Conservation (phyloP, 2,888 invertebrate genomes). For the Gymnocheta viridis region DNA sequence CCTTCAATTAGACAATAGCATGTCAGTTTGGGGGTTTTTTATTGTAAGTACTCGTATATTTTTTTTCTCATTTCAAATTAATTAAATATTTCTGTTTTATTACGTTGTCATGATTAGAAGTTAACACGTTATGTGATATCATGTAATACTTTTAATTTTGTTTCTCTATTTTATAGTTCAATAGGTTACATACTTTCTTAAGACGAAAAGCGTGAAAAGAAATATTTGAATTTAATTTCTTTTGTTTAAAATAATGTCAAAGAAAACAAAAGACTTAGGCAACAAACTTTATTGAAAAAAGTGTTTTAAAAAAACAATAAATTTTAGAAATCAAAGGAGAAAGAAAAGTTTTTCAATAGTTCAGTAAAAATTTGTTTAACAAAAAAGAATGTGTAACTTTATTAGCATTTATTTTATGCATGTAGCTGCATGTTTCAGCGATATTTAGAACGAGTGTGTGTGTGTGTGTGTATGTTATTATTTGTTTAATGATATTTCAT, state of each 20-base stretch:
- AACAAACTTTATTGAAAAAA: neutral
- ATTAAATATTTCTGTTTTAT: slow-evolving; percentile 43
- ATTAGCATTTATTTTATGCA: no score
- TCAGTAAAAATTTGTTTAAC: no score
- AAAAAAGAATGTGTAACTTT: no score
- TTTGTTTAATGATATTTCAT: neutral
- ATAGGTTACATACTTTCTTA: slow-evolving; percentile 61
- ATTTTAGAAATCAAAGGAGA: neutral
- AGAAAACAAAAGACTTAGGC: slow-evolving; percentile 44
- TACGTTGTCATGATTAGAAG: slow-evolving; percentile 43
- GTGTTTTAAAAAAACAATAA: neutral
- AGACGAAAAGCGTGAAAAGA: neutral
- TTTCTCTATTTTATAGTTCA: slow-evolving; percentile 44
- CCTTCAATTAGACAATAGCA: slow-evolving; percentile 53
- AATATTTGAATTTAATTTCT: neutral
- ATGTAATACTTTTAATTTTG: slow-evolving; percentile 52
- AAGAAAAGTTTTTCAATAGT: neutral
- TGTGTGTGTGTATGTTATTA: no score
- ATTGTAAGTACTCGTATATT: neutral
- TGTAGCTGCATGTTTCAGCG: no score
- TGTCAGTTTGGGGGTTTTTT: slow-evolving; percentile 30
- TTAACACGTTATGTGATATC: slow-evolving; percentile 49
- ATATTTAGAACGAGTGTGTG: no score
- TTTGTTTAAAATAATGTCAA: neutral
- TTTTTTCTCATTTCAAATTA: slow-evolving; percentile 20